Base-by-base conservation (phyloP, 35 echinoderm and acorn worm genomes). In the Diadema setosum region DNA sequence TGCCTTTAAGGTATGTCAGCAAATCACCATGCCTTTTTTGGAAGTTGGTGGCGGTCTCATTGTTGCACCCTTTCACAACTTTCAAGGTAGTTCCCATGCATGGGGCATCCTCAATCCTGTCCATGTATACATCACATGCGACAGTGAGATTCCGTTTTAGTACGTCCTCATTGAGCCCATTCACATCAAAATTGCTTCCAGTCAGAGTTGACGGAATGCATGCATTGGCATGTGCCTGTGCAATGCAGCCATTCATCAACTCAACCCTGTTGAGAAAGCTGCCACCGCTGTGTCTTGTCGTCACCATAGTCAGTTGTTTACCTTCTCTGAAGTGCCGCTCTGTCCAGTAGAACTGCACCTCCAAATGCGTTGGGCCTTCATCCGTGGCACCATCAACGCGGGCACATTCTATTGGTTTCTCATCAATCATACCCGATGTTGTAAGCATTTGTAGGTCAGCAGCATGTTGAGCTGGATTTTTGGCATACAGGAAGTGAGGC, bases 391-490 rank as follows among this genome's bases (percentile, higher is more conserved):
- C 75, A 42, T 81, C 75, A 0, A 81, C 75, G 43, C 75, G 65
- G 27, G 27, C 25, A 26, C 65, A 70, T 7, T 34, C 20, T 11
- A 26, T 70, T 8, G 20, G 20, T 70, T 70, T 8, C 25, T 70
- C 11, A 14, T 70, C 48, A 52, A 52, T 8, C 12, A 67, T 20
- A 12, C 29, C 29, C 6, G 1, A 43, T 1, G 14, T 81, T 14
- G 63, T 67, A 18, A 42, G 39, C 75, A 81, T 81, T 20, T 81
- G 14, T 27, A 3, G n/a, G 4, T 81, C 75, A 40, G 75, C 75
- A 40, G 43, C 43, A 81, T 81, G 75, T 81, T 81, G 75, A 12
- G 75, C 75, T 43, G 75, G 75, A 46, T 40, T 43, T 26, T 81
- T 81, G 14, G 0, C 9, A 81, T 40, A 81, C 29, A 81, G 29